A percentile compares a stretch with the other conserved stretches of the same genome.
Conservation (phyloP, 2,113 vertebrate genomes). For the Etia nguti region DNA sequence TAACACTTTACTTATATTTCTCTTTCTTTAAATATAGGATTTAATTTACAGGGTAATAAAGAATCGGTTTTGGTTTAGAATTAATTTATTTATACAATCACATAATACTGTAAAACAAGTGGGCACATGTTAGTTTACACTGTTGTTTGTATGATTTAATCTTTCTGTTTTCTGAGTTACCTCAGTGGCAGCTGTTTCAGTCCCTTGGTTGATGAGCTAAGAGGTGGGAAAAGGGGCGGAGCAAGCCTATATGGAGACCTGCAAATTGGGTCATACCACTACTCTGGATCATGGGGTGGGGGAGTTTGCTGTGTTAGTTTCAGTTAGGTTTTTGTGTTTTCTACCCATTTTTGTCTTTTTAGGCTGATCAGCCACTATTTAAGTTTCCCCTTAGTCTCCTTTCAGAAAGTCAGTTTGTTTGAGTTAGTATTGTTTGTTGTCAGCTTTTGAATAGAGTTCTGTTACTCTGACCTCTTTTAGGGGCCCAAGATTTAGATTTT, state of each 20-base stretch:
- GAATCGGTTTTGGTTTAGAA: background rate
- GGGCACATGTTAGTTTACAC: rapidly evolving
- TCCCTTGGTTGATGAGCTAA: background rate
- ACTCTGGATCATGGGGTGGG: background rate
- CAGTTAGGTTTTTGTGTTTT: background rate
- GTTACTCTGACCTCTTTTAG: background rate
- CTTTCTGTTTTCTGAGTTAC: background rate
- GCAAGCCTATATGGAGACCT: too few relatives aligned
- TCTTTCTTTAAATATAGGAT: background rate
- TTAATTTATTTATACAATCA: background rate
- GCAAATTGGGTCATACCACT: background rate
- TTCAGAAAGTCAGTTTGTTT: background rate
- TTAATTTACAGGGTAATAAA: background rate
- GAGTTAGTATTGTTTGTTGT: background rate
- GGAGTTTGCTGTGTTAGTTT: too few relatives aligned
- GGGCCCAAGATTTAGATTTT: background rate
- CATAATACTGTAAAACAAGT: background rate
- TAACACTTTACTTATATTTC: background rate
- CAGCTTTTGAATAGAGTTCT: background rate
- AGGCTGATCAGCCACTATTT: background rate
- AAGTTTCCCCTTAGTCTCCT: background rate
- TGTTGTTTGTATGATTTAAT: background rate
- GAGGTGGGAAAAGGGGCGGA: background rate
- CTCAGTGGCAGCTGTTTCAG: background rate
- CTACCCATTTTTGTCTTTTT: background rate